These are phyloP conservation scores for Sitophilus oryzae DNA, from an alignment of 1,140 invertebrate species.

Conservation along the genomic window DNA sequence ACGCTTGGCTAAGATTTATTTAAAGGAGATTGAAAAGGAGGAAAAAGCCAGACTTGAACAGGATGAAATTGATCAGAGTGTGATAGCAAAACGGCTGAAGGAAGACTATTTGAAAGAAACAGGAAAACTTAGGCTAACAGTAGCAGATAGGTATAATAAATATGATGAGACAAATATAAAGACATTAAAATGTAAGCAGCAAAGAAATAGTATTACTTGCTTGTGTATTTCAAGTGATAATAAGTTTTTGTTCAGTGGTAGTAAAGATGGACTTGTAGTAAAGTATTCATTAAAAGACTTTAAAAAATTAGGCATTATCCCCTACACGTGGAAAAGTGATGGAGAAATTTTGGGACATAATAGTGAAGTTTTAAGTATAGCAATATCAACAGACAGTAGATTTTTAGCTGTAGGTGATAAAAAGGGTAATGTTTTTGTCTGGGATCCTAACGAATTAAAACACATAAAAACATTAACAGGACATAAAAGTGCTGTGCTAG, in stretches of 20 bases:
- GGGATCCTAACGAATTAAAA: slow-evolving; percentile 71
- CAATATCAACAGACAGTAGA: slow-evolving; percentile 78
- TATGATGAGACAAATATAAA: slow-evolving; percentile 47
- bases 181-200: slow-evolving; percentile 62
- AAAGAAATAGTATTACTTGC: slow-evolving; percentile 75
- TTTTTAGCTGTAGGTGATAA: slow-evolving; percentile 77
- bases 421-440: slow-evolving; percentile 73
- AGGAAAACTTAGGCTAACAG: slow-evolving; percentile 65
- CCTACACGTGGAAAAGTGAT: slow-evolving; percentile 45
- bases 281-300: slow-evolving; percentile 67
- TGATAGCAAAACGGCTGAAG: slow-evolving; percentile 65
- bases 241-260: slow-evolving; percentile 71
- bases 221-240: slow-evolving; percentile 71
- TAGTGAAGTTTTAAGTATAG: slow-evolving; percentile 60
- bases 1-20: slow-evolving; percentile 80
- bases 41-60: slow-evolving; percentile 43
- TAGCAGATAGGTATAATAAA: slow-evolving; percentile 62
- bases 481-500: slow-evolving; percentile 68
- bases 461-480: slow-evolving; percentile 77
- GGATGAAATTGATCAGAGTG: slow-evolving; percentile 61
- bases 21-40: slow-evolving; percentile 78
- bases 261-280: slow-evolving; percentile 81
- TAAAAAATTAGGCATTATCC: slow-evolving; percentile 51
- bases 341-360: slow-evolving; percentile 52
- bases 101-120: slow-evolving; percentile 81